Conservation (phyloP, 2,113 vertebrate species). For the Thamnaconus septentrionalis region DNA sequence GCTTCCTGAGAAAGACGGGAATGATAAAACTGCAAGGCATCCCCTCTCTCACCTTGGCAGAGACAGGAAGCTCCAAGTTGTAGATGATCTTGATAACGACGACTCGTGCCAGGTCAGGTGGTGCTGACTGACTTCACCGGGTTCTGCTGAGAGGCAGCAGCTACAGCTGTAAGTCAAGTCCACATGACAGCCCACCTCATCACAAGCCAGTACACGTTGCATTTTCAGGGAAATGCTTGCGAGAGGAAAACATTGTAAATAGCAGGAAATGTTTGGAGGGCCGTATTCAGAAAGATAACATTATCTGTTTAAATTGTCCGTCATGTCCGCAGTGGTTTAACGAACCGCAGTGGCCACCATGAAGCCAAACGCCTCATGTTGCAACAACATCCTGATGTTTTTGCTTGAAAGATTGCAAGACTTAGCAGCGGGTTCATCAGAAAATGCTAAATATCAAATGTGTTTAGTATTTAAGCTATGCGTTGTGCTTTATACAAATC, state of each 20-base stretch:
- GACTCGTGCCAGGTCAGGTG: constrained; percentile 21
- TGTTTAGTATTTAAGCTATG: constrained; percentile 57
- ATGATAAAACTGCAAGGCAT: neutral
- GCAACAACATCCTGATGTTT: neutral
- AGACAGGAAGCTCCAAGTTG: constrained; percentile 7
- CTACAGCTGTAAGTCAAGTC: constrained; percentile 32
- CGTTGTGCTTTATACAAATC: constrained; percentile 41
- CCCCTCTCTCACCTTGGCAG: constrained; percentile 1
- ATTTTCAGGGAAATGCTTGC: neutral
- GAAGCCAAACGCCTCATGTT: too few relatives aligned
- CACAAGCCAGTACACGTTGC: neutral
- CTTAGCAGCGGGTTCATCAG: neutral
- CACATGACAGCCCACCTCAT: neutral
- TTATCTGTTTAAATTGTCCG: neutral
- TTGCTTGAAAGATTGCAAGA: constrained; percentile 5
- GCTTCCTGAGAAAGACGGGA: neutral
- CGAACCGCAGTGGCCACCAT: too few relatives aligned
- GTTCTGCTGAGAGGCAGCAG: constrained; percentile 15
- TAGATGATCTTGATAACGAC: too few relatives aligned
- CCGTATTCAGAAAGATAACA: neutral
- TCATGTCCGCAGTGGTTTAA: too few relatives aligned
- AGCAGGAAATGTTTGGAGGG: too few relatives aligned
- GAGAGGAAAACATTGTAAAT: neutral
- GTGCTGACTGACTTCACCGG: constrained; percentile 23
- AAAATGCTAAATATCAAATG: constrained; percentile 17